Evolutionary conservation across 2,797 vertebrate genomes (phyloP), one percentile per base, ranked within the genome.

Genomic region (Cottoperca gobio): DNA sequence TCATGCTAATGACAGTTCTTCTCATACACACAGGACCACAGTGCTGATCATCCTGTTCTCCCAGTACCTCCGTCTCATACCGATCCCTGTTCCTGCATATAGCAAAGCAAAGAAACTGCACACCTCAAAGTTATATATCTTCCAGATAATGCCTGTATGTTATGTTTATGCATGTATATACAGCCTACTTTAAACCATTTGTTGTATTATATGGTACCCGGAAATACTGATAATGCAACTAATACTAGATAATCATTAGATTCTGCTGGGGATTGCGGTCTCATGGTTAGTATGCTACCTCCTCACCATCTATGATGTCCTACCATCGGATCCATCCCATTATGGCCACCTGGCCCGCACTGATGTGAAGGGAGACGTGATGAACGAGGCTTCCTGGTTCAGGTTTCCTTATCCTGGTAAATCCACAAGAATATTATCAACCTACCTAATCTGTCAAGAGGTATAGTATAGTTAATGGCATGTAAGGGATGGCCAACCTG

Each of bases 321-420:
- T 99, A 37, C 97, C 97, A 1, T 81, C 82, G 2, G 90, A 94
- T 46, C 92, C 96, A 3, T 12, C 82, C 0, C 82, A 71, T 8
- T 97, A 97, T 0, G 97, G 97, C 45, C 89, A 96, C 90, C 78
- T 88, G 85, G 97, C 96, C 26, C 96, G 97, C 6, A 99, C 98
- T 0, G 97, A 99, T 65, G 87, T 90, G 60, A 97, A 96, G 60
- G 95, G 95, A 48, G 84, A 93, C 0, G 95, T 97, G 8, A 70
- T 97, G 31, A 81, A 78, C 4, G 86, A 81, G 66, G 96, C 97
- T 10, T 94, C 97, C 10, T 99, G 97, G 97, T 97, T 99, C 79
- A 96, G 92, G n/a, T 85, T 99, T 73, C 97, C 97, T 37, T 99
- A 98, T 78, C 97, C 97, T 93, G 97, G 98, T 98, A 60, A 69